Percentiles rank a stretch among this genome's conserved stretches.
Conservation (phyloP, 1,140 invertebrate genomes). For the Galleria mellonella region DNA sequence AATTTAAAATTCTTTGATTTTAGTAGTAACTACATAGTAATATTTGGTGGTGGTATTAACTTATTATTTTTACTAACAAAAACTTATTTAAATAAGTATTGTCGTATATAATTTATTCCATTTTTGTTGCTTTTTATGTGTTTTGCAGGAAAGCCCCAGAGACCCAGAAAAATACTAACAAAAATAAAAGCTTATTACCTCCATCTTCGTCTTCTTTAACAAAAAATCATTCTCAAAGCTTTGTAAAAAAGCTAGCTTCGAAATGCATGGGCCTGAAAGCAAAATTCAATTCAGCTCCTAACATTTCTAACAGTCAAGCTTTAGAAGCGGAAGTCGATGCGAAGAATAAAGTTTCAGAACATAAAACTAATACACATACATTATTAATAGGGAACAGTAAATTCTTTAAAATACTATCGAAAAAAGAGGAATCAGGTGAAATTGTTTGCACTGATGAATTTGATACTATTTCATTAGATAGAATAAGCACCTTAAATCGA, state of each 20-base stretch:
- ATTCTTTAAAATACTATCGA: slow-evolving; percentile 64
- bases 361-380: slow-evolving; percentile 43
- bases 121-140: slow-evolving; percentile 62
- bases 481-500: slow-evolving; percentile 55
- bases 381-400: slow-evolving; percentile 65
- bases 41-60: slow-evolving; percentile 33
- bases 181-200: slow-evolving; percentile 52
- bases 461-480: slow-evolving; percentile 65
- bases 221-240: slow-evolving; percentile 61
- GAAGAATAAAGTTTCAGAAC: slow-evolving; percentile 41
- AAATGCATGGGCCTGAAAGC: slow-evolving; percentile 71
- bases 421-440: slow-evolving; percentile 64
- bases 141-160: slow-evolving; percentile 68
- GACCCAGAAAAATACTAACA: slow-evolving; percentile 64
- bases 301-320: slow-evolving; percentile 55
- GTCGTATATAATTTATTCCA: slow-evolving; percentile 26
- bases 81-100: slow-evolving; percentile 19
- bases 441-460: slow-evolving; percentile 63
- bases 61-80: slow-evolving; percentile 20
- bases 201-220: slow-evolving; percentile 61
- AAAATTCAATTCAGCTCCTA: slow-evolving; percentile 67
- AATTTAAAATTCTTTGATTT: neutral
- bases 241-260: slow-evolving; percentile 72
- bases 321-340: slow-evolving; percentile 49
- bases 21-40: neutral